phyloP scores from a whole-genome alignment of 64 coral and sea anemone genomes.

The Dendronephthya gigantea region DNA sequence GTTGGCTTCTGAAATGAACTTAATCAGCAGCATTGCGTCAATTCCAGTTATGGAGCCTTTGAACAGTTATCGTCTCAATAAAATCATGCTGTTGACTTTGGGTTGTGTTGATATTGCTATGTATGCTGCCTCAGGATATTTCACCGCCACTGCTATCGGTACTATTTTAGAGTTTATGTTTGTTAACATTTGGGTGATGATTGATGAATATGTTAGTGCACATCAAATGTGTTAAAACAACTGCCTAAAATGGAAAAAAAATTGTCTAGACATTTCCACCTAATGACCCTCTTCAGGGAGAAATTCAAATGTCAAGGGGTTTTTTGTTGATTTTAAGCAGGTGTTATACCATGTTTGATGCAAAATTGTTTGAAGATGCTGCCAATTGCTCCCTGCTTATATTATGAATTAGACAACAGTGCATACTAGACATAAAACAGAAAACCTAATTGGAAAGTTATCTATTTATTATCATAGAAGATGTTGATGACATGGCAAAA shows the following conservation, averaged over 20 bases:
- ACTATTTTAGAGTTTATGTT: background rate
- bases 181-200: too few species aligned
- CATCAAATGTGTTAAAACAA: too few species aligned
- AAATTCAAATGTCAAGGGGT: too few species aligned
- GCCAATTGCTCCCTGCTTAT: too few species aligned
- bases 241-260: too few species aligned
- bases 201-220: too few species aligned
- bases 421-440: background rate
- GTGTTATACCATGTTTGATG: too few species aligned
- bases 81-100: conserved; percentile 65
- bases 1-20: conserved; percentile 68
- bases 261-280: too few species aligned
- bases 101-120: conserved; percentile 63
- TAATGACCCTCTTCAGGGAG: too few species aligned
- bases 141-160: conserved; percentile 25
- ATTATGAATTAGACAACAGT: too few species aligned
- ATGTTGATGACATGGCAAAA: conserved; percentile 63
- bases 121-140: conserved; percentile 72
- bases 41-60: conserved; percentile 85
- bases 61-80: conserved; percentile 53
- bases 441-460: background rate
- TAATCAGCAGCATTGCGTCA: conserved; percentile 62
- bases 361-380: too few species aligned
- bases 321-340: too few species aligned
- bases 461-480: background rate